Conservation (phyloP, 2,797 vertebrate species). For the Pterois miles region DNA sequence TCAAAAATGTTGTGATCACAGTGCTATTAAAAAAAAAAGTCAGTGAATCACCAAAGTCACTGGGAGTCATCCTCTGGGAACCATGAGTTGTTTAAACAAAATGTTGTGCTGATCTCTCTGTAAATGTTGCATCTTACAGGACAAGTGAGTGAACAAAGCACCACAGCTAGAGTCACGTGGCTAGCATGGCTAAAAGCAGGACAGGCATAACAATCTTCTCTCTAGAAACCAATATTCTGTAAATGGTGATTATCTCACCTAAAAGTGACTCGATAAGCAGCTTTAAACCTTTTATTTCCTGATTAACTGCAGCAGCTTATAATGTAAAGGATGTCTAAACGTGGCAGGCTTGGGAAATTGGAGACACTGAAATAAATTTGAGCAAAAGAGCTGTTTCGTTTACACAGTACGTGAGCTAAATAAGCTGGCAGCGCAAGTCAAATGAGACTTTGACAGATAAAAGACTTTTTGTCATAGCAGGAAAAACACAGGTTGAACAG, state of each 20-base stretch:
- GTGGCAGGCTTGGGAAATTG: neutral
- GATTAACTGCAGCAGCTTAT: neutral
- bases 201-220: neutral
- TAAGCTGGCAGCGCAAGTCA: neutral
- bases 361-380: neutral
- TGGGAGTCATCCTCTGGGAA: no score
- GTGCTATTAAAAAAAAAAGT: neutral
- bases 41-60: neutral
- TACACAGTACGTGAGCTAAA: neutral
- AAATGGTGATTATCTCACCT: neutral
- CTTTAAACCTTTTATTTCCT: neutral
- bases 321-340: neutral
- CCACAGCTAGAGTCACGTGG: neutral
- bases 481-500: no score
- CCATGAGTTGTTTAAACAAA: no score
- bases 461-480: neutral
- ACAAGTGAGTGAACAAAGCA: neutral
- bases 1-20: neutral
- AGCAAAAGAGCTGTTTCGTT: neutral
- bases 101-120: no score
- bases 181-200: neutral
- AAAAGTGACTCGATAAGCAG: neutral
- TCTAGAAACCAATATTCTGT: neutral
- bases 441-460: neutral
- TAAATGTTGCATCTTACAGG: no score